These are phyloP conservation scores for Montipora capitata DNA, from an alignment of 92 coral and sea anemone species.

Conservation along the genomic window DNA sequence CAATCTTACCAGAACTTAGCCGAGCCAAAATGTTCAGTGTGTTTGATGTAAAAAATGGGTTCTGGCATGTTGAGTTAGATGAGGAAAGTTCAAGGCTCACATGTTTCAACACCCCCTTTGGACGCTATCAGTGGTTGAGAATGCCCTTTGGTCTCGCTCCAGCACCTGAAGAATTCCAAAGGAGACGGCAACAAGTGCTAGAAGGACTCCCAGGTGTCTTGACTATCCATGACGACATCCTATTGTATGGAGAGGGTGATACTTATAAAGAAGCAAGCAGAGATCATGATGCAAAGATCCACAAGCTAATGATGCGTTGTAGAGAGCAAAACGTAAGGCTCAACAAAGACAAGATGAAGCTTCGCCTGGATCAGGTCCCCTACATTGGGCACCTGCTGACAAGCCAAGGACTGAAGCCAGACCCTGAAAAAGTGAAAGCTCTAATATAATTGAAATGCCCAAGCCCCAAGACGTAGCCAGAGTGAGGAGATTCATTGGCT, in stretches of 20 bases:
- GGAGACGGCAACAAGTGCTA: slow-evolving; percentile 36
- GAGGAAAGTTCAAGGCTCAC: slow-evolving; percentile 52
- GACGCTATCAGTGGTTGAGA: slow-evolving; percentile 37
- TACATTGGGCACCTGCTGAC: slow-evolving; percentile 51
- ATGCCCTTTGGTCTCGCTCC: slow-evolving; percentile 38
- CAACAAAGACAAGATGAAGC: slow-evolving; percentile 52
- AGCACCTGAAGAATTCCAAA: slow-evolving; percentile 36
- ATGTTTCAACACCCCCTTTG: slow-evolving; percentile 49
- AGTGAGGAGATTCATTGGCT: slow-evolving; percentile 28
- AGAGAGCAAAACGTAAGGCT: slow-evolving; percentile 33
- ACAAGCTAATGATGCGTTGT: slow-evolving; percentile 47
- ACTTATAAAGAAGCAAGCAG: slow-evolving; percentile 46
- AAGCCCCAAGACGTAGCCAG: slow-evolving; percentile 38
- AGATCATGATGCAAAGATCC: slow-evolving; percentile 64
- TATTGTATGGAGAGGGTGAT: slow-evolving; percentile 49
- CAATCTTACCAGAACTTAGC: slow-evolving; percentile 38
- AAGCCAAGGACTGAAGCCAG: slow-evolving; percentile 44
- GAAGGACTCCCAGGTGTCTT: slow-evolving; percentile 53
- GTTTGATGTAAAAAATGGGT: slow-evolving; percentile 65
- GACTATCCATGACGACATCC: slow-evolving; percentile 48
- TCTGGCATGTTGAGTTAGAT: slow-evolving; percentile 51
- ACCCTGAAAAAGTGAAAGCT: slow-evolving; percentile 59
- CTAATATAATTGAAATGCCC: slow-evolving; percentile 42
- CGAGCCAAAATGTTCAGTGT: slow-evolving; percentile 48
- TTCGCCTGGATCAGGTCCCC: slow-evolving; percentile 49